phyloP scores from a whole-genome alignment of 2,797 vertebrate genomes.

The Myiotriccus ornatus region DNA sequence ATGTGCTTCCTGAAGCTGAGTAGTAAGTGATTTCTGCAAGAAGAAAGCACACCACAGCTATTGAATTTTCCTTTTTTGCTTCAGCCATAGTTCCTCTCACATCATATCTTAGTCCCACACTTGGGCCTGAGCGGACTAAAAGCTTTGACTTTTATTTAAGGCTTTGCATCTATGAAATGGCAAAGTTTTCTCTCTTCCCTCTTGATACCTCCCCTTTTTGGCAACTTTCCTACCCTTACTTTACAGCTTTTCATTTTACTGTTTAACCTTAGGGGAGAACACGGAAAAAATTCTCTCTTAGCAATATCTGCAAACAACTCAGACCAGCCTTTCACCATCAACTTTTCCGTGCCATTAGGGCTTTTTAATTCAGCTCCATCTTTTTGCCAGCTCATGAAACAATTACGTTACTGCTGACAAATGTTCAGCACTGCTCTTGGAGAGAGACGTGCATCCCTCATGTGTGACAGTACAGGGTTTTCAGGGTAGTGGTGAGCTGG shows the following conservation, averaged over 20 bases:
- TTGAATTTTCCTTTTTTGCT: neutral
- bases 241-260: constrained; percentile 48
- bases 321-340: constrained; percentile 16
- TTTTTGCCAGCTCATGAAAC: constrained; percentile 47
- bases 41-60: neutral
- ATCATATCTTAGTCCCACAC: neutral
- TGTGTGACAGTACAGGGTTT: neutral
- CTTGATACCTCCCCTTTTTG: constrained; percentile 29
- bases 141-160: constrained; percentile 33
- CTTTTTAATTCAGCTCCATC: constrained; percentile 45
- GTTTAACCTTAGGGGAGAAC: constrained; percentile 38
- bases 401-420: constrained; percentile 38
- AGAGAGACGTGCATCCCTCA: neutral
- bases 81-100: neutral
- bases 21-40: neutral
- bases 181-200: neutral
- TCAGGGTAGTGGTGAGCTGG: neutral
- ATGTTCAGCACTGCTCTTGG: constrained; percentile 6
- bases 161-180: constrained; percentile 28
- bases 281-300: neutral
- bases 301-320: constrained; percentile 8
- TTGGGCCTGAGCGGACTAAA: neutral
- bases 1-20: neutral
- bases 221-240: constrained; percentile 14
- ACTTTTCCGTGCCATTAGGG: constrained; percentile 31